Base-by-base conservation (phyloP, 2,888 invertebrate species). In the Lucinisca nassula region DNA sequence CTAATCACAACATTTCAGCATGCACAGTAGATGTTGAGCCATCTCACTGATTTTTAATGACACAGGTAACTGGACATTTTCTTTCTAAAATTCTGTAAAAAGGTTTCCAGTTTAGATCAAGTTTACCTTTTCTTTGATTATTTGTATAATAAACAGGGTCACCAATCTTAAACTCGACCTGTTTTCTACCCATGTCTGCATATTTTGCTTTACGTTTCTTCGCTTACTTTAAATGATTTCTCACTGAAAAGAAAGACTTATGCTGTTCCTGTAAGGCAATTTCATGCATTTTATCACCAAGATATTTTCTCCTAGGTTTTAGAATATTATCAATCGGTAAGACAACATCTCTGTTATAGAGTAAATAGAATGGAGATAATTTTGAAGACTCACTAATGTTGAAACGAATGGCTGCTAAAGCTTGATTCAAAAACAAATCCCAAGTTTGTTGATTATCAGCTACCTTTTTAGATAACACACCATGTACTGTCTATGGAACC, bases 281-380 rank as follows among this genome's bases (percentile, higher is more conserved):
- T 75, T 90, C 30, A 74, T 91, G 89, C 0, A 55, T 32, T 21
- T 89, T 82, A 51, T 89, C 88, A 55, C 89, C 87, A 8, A 61
- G 12, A 40, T 88, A 90, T 24, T 80, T 80, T 49, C 83, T n/a
- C 55, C 88, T 74, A 27, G 86, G 86, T 40, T 84, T 86, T 10
- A 89, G 32, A 24, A 88, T 21, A 40, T 88, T 90, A 40, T 91
- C 89, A 30, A 88, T 30, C 12, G 87, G 90, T 12, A 87, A 30
- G n/a, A 90, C 80, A 8, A 80, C 80, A 49, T 92, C 88, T 92
- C 88, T 55, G 32, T 85, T 86, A 38, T 90, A 90, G 8, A 90
- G 24, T 4, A 89, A 21, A 55, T 61, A 88, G 49, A 84, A 90
- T 38, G 90, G 87, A 0, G 83, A 84, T 21, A 72, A 76, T 72